phyloP scores from a whole-genome alignment of 2,888 invertebrate species.

The Andrena flavipes region DNA sequence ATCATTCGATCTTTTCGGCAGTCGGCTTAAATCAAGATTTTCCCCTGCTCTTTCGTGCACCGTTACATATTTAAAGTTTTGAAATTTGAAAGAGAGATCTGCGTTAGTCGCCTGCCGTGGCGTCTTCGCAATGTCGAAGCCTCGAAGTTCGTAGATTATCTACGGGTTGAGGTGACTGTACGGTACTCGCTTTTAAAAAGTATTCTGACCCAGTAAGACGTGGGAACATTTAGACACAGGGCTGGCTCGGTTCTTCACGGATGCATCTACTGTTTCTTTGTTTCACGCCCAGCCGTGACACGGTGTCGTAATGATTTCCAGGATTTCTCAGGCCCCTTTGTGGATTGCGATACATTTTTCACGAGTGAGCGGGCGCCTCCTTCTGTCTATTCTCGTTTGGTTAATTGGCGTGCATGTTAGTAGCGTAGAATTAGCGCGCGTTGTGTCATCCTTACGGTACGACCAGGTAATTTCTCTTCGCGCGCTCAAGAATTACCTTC shows the following conservation, averaged over 20 bases:
- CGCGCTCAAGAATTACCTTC: slow-evolving; percentile 1
- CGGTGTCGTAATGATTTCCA: slow-evolving; percentile 67
- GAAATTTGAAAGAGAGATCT: neutral
- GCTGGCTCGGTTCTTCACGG: slow-evolving; percentile 63
- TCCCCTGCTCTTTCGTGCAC: no score
- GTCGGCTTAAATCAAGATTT: no score
- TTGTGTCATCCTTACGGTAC: slow-evolving; percentile 49
- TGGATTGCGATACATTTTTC: slow-evolving; percentile 51
- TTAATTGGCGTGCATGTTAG: slow-evolving; percentile 59
- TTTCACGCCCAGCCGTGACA: slow-evolving; percentile 52
- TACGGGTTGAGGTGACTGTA: slow-evolving; percentile 71
- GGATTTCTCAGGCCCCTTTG: slow-evolving; percentile 58
- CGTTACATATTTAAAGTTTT: no score
- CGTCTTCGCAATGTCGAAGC: slow-evolving; percentile 39
- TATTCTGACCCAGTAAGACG: slow-evolving; percentile 76
- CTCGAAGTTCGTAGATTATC: slow-evolving; percentile 64
- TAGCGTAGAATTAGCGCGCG: slow-evolving; percentile 43
- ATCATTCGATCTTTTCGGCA: no score
- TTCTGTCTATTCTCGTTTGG: slow-evolving; percentile 46
- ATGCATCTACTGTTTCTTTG: slow-evolving; percentile 71
- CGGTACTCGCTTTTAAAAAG: slow-evolving; percentile 73
- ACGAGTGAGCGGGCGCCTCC: slow-evolving; percentile 32
- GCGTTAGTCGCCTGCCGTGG: neutral
- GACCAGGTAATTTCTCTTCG: slow-evolving; percentile 10
- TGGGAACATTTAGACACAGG: slow-evolving; percentile 71